phyloP scores from a whole-genome alignment of 2,113 vertebrate species.

The Dicerorhinus sumatrensis region DNA sequence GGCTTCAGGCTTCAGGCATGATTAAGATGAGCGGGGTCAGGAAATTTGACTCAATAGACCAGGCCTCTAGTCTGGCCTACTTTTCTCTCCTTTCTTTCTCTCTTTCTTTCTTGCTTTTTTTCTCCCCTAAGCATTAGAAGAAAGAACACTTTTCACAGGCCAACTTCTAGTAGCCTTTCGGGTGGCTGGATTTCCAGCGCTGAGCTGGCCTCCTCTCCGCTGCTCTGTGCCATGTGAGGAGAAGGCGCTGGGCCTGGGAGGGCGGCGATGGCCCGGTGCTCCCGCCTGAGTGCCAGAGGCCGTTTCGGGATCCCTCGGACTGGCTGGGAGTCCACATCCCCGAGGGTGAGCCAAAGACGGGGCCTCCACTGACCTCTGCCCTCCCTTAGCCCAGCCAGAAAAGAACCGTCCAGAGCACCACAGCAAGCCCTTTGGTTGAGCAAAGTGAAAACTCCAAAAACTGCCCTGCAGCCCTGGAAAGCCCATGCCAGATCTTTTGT shows the following conservation, averaged over 20 bases:
- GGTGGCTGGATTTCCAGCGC: background rate
- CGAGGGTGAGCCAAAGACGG: constrained; percentile 50
- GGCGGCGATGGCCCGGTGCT: background rate
- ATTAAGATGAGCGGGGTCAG: background rate
- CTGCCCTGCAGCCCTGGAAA: background rate
- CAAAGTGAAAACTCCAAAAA: background rate
- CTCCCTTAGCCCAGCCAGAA: constrained; percentile 2
- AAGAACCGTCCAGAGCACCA: background rate
- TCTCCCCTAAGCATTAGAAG: background rate
- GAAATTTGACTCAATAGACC: constrained; percentile 55
- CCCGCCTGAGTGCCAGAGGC: background rate
- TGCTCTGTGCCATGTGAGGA: background rate
- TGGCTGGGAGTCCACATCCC: background rate
- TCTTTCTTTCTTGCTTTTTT: background rate
- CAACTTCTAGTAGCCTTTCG: background rate
- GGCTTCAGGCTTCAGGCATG: background rate
- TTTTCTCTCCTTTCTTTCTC: background rate
- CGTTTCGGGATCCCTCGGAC: constrained; percentile 32
- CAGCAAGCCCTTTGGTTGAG: background rate
- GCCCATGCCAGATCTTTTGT: background rate
- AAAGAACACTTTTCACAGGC: constrained; percentile 18
- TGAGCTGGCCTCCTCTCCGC: background rate
- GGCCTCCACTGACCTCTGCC: constrained; percentile 72
- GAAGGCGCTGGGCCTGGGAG: background rate
- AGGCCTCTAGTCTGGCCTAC: background rate